These are phyloP conservation scores for Rosalia funebris DNA, from an alignment of 2,888 invertebrate genomes.

Conservation along the genomic window DNA sequence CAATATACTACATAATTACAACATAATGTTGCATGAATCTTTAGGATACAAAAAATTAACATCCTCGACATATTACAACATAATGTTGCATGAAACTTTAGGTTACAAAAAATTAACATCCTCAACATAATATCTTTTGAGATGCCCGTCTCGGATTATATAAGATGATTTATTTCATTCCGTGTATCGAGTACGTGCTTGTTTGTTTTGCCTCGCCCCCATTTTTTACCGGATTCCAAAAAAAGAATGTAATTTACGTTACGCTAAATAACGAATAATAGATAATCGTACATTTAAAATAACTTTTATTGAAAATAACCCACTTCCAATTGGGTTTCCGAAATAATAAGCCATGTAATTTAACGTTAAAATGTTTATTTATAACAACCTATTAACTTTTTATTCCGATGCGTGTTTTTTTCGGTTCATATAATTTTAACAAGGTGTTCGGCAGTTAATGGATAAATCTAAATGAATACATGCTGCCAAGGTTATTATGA, in stretches of 20 bases:
- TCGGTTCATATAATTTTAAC: neutral
- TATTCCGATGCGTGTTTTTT: neutral
- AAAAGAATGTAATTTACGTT: constrained; percentile 30
- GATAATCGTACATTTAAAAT: constrained; percentile 12
- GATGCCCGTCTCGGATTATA: constrained; percentile 7
- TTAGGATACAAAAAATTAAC: neutral
- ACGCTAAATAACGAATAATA: constrained; percentile 23
- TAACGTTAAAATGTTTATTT: constrained; percentile 22
- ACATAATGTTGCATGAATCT: constrained; percentile 50
- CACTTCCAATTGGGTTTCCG: constrained; percentile 8
- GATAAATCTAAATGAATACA: constrained; percentile 1
- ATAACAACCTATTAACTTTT: constrained; percentile 20
- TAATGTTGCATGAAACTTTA: constrained; percentile 47
- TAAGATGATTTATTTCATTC: constrained; percentile 13
- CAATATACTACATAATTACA: constrained; percentile 57
- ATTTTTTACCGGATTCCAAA: constrained; percentile 14
- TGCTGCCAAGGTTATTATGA: neutral
- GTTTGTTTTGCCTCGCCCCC: constrained; percentile 24
- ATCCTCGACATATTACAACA: constrained; percentile 39
- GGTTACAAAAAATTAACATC: constrained; percentile 1
- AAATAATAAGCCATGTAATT: constrained; percentile 20
- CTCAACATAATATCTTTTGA: constrained; percentile 4
- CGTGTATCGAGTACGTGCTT: constrained; percentile 29
- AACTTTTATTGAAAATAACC: constrained; percentile 14
- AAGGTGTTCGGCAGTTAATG: neutral